Conservation (phyloP, 2,797 vertebrate genomes). For the Ptychobarbus kaznakovi region DNA sequence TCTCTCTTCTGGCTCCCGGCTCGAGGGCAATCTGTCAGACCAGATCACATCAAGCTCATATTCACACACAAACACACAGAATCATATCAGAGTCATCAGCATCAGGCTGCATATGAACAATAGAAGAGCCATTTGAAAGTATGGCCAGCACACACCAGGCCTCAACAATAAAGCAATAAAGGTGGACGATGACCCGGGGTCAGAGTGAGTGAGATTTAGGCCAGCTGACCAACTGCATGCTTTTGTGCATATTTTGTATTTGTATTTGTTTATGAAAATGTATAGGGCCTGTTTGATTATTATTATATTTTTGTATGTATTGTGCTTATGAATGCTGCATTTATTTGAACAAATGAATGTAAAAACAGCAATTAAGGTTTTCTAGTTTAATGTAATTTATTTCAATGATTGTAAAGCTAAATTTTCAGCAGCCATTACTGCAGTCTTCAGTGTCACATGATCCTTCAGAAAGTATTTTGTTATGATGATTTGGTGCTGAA, state of each 20-base stretch:
- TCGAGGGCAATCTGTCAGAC: conserved; percentile 74
- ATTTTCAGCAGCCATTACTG: background rate
- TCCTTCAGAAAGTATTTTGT: background rate
- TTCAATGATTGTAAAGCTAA: background rate
- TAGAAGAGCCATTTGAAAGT: conserved; percentile 49
- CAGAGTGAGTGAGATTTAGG: background rate
- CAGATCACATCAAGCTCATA: conserved; percentile 77
- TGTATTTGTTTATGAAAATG: background rate
- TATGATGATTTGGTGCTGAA: background rate
- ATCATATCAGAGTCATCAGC: conserved; percentile 50
- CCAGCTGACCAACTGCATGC: background rate
- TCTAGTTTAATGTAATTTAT: background rate
- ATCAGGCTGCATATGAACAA: conserved; percentile 56
- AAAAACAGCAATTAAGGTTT: background rate
- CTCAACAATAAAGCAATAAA: conserved; percentile 7
- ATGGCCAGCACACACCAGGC: conserved; percentile 30
- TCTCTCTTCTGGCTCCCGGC: conserved; percentile 70
- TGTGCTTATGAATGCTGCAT: background rate
- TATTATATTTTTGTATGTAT: background rate
- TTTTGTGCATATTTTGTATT: background rate
- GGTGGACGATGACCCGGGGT: background rate
- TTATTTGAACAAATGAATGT: background rate
- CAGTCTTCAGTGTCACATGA: background rate
- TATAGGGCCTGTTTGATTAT: background rate
- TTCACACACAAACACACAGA: conserved; percentile 53